Evolutionary conservation across 2,113 vertebrate genomes (phyloP).

Genomic region (Pygoscelis antarcticus): DNA sequence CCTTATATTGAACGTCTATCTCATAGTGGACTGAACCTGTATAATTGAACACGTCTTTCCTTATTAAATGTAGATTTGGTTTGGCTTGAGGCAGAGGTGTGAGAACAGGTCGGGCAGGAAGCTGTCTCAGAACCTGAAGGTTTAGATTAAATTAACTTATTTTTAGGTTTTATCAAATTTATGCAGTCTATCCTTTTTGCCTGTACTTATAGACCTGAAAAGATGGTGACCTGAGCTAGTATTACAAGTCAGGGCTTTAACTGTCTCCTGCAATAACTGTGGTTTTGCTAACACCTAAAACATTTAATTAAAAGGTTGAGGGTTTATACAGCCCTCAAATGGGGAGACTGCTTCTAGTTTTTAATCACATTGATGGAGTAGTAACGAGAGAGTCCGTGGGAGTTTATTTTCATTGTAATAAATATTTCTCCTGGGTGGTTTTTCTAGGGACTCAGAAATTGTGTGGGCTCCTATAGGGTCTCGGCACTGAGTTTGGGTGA

Average conservation of each 20-base stretch:
- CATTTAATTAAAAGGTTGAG: not conserved
- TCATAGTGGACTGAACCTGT: not conserved
- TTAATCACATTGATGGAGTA: not conserved
- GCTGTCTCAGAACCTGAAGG: not conserved
- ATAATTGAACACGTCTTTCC: not conserved
- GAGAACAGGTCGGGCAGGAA: not conserved
- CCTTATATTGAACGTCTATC: not conserved
- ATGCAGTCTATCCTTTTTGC: not conserved
- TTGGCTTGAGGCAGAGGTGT: not conserved
- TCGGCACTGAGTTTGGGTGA: not conserved
- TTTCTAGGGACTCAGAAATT: not conserved
- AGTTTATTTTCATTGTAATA: not conserved
- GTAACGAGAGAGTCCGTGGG: not conserved
- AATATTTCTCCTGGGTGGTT: not conserved
- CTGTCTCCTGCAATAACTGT: not conserved
- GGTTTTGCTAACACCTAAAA: not conserved
- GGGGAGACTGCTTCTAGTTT: not conserved
- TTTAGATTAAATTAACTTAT: not conserved
- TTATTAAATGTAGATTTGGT: not conserved
- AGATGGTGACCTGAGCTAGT: not conserved
- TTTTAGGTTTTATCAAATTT: not conserved
- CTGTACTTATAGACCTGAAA: not conserved
- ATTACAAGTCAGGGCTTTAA: not conserved
- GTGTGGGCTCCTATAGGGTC: not conserved
- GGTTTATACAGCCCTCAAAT: not conserved